These are phyloP conservation scores for Phoenoteleia sp. DNA, from an alignment of 2,888 invertebrate genomes.

Conservation along the genomic window DNA sequence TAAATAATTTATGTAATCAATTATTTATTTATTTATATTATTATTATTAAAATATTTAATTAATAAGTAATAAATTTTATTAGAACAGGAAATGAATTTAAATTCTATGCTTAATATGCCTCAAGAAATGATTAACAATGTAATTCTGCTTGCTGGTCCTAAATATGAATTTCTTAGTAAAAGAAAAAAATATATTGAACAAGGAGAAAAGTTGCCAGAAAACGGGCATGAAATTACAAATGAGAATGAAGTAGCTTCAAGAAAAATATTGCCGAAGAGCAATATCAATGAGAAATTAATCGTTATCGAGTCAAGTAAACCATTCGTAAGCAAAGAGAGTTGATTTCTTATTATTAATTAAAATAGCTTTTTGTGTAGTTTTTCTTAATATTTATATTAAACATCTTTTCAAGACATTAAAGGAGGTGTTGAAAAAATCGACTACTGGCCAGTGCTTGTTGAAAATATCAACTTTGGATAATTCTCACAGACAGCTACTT, in stretches of 20 bases:
- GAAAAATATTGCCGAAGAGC: too few relatives aligned
- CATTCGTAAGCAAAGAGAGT: too few relatives aligned
- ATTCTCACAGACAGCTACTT: background rate
- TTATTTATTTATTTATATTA: background rate
- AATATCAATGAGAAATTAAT: too few relatives aligned
- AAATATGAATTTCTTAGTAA: slow-evolving; percentile 7
- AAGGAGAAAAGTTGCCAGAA: too few relatives aligned
- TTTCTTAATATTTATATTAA: background rate
- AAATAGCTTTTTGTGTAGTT: background rate
- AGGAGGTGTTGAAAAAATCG: too few relatives aligned
- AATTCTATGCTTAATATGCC: slow-evolving; percentile 1
- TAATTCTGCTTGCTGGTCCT: slow-evolving; percentile 2
- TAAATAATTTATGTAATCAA: background rate
- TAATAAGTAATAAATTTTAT: background rate
- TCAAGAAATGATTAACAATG: background rate
- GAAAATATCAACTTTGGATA: background rate
- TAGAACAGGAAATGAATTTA: slow-evolving; percentile 6
- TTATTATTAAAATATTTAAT: background rate
- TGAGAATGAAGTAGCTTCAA: background rate
- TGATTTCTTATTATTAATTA: too few relatives aligned
- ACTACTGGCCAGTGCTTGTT: background rate
- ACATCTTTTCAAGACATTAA: background rate
- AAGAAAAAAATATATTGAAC: slow-evolving; percentile 1
- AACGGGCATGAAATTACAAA: too few relatives aligned
- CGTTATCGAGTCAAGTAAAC: too few relatives aligned